These are phyloP conservation scores for Cotesia glomerata DNA, from an alignment of 1,140 invertebrate genomes.

Conservation along the genomic window DNA sequence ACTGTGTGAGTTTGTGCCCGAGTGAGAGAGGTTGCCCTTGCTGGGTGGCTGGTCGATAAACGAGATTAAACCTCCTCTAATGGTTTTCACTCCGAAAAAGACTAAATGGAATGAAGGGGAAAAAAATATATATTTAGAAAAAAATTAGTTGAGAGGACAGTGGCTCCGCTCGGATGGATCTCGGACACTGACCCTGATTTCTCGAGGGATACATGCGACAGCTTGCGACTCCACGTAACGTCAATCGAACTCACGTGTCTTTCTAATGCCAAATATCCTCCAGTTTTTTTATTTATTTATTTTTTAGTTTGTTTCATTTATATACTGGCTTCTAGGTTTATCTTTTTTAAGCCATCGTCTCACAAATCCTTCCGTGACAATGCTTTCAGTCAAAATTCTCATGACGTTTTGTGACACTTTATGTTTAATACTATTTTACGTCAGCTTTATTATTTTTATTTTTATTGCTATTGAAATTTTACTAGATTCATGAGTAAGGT, in stretches of 20 bases:
- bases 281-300: not conserved
- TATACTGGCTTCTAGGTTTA: too few species aligned
- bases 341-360: too few species aligned
- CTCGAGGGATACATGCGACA: constrained; percentile 3
- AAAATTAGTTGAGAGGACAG: too few species aligned
- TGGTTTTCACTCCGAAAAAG: not conserved
- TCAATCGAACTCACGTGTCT: not conserved
- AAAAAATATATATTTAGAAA: not conserved
- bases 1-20: not conserved
- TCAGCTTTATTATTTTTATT: too few species aligned
- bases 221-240: constrained; percentile 5
- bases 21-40: not conserved
- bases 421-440: too few species aligned
- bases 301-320: too few species aligned
- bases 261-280: constrained; percentile 3
- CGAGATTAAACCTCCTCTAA: constrained; percentile 5
- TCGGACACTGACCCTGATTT: not conserved
- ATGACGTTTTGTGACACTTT: too few species aligned
- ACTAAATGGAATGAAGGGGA: not conserved
- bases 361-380: too few species aligned
- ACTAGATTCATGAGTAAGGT: too few species aligned
- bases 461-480: too few species aligned
- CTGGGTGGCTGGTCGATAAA: not conserved
- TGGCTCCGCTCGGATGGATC: not conserved
- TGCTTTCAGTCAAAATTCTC: too few species aligned